Conservation (phyloP, 2,888 invertebrate genomes). For the Noctua fimbriata region DNA sequence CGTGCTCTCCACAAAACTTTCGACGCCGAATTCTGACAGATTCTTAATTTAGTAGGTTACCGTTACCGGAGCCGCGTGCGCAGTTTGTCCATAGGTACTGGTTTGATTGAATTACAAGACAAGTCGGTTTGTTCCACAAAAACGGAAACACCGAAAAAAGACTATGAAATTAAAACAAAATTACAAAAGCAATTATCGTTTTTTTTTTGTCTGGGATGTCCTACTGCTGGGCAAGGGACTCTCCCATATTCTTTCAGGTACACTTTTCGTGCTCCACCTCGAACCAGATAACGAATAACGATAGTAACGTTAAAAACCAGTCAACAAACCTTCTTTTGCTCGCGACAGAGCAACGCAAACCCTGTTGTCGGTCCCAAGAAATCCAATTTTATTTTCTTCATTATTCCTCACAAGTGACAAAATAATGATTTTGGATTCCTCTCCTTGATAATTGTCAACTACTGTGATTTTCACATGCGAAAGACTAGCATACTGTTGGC, state of each 20-base stretch:
- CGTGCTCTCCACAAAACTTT: not conserved
- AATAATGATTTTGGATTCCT: constrained; percentile 94
- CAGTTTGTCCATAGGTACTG: not conserved
- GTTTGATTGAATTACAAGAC: not conserved
- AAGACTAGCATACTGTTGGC: constrained; percentile 76
- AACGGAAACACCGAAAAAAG: not conserved
- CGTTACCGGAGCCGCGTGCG: not conserved
- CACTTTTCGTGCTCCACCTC: not conserved
- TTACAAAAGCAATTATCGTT: not conserved
- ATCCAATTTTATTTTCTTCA: constrained; percentile 91
- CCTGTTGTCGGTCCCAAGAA: constrained; percentile 92
- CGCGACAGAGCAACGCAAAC: constrained; percentile 95
- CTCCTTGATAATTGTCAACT: constrained; percentile 95
- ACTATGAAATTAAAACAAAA: not conserved
- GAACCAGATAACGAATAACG: not conserved
- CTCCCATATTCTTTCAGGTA: not conserved
- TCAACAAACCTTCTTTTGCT: constrained; percentile 84
- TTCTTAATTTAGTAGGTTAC: not conserved
- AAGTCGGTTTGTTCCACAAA: not conserved
- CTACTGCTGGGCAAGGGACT: not conserved
- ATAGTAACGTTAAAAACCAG: not conserved
- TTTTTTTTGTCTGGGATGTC: not conserved
- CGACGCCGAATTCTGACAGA: not conserved
- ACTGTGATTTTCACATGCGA: constrained; percentile 91
- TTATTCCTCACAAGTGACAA: constrained; percentile 95